Percentiles rank a stretch among this genome's conserved stretches.
These are phyloP conservation scores for Alexandromys fortis DNA, from an alignment of 2,113 vertebrate species.

Conservation along the genomic window DNA sequence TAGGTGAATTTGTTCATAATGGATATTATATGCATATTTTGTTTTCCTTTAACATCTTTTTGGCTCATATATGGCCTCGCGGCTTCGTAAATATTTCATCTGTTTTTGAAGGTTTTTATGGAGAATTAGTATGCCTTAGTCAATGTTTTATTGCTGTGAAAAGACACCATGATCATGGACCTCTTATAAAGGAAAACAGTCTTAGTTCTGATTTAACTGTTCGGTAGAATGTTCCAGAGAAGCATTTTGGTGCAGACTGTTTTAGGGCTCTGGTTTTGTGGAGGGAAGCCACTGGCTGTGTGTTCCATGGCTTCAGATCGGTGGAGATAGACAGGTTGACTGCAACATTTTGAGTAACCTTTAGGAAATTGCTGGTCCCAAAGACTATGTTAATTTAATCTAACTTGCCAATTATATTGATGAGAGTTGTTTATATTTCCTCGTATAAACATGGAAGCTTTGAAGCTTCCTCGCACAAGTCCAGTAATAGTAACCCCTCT, in stretches of 20 bases:
- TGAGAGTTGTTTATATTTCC: not conserved
- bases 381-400: not conserved
- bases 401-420: not conserved
- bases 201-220: not conserved
- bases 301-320: not conserved
- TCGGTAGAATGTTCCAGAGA: not conserved
- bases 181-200: not conserved
- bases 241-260: not conserved
- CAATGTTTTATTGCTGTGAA: not conserved
- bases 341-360: not conserved
- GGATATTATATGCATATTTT: not conserved
- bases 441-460: not conserved
- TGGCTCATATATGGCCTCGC: not conserved
- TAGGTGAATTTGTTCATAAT: not conserved
- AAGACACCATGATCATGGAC: not conserved
- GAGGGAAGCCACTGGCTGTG: not conserved
- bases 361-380: not conserved
- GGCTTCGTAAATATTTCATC: not conserved
- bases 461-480: no score
- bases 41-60: not conserved
- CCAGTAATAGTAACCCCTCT: not conserved
- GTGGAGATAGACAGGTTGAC: not conserved
- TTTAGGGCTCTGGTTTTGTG: not conserved
- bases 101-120: not conserved
- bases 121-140: not conserved